These are phyloP conservation scores for Liodrosophila aerea DNA, from an alignment of 2,888 invertebrate species.

Conservation along the genomic window DNA sequence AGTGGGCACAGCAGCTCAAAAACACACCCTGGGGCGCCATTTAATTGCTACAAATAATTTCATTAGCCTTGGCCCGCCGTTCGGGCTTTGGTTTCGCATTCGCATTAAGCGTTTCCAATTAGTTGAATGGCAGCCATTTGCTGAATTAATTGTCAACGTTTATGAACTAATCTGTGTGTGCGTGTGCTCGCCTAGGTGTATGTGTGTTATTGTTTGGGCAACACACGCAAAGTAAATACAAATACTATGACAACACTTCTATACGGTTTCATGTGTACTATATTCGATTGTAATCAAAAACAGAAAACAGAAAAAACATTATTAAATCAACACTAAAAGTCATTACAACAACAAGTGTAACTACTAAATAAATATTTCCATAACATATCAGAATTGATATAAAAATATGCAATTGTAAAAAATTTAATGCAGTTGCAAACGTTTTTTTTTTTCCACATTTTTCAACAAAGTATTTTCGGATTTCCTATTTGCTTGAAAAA, in stretches of 20 bases:
- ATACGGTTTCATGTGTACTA: slow-evolving; percentile 14
- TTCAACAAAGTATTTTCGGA: slow-evolving; percentile 29
- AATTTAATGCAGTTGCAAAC: slow-evolving; percentile 12
- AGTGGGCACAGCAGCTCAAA: slow-evolving; percentile 22
- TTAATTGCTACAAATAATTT: slow-evolving; percentile 70
- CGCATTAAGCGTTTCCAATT: slow-evolving; percentile 72
- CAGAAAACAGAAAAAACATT: slow-evolving; percentile 1
- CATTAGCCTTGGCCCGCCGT: slow-evolving; percentile 48
- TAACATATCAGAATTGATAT: slow-evolving; percentile 24
- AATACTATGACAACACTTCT: slow-evolving; percentile 26
- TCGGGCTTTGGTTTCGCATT: slow-evolving; percentile 50
- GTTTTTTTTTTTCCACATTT: slow-evolving; percentile 1
- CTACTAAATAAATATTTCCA: slow-evolving; percentile 34
- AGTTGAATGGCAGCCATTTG: slow-evolving; percentile 68
- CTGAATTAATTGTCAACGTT: slow-evolving; percentile 74
- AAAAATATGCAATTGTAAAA: slow-evolving; percentile 10
- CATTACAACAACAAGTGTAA: slow-evolving; percentile 12
- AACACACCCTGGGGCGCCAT: slow-evolving; percentile 60
- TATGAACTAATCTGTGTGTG: slow-evolving; percentile 61
- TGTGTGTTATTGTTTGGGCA: slow-evolving; percentile 36
- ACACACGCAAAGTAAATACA: slow-evolving; percentile 29
- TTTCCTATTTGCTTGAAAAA: slow-evolving; percentile 7
- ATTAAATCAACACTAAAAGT: slow-evolving; percentile 31
- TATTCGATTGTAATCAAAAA: slow-evolving; percentile 11
- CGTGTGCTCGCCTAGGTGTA: slow-evolving; percentile 5